A percentile compares a stretch with the other conserved stretches of the same genome.
These are phyloP conservation scores for Gonatopus flavifemur DNA, from an alignment of 1,140 invertebrate genomes.

Conservation along the genomic window DNA sequence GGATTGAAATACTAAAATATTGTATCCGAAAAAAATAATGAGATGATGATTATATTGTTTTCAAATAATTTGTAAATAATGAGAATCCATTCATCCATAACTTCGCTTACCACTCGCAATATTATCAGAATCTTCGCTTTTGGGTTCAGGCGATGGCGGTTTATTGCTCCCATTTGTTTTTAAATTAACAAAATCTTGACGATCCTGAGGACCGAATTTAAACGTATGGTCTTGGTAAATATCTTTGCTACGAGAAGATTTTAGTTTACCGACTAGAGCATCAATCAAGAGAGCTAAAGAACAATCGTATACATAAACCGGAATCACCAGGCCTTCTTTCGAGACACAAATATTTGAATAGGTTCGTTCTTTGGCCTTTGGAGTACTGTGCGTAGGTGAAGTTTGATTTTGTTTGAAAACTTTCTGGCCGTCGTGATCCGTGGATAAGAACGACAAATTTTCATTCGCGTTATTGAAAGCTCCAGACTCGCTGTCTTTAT, in stretches of 20 bases:
- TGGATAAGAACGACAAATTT: not conserved
- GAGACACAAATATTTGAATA: constrained; percentile 24
- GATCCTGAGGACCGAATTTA: constrained; percentile 43
- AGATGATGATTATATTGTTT: not conserved
- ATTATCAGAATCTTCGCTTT: constrained; percentile 57
- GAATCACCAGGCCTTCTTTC: constrained; percentile 56
- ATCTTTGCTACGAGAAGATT: constrained; percentile 52
- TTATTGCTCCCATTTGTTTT: constrained; percentile 50
- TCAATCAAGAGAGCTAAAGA: constrained; percentile 63
- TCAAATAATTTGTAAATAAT: not conserved
- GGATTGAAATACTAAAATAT: not conserved
- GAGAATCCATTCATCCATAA: not conserved
- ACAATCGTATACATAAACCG: constrained; percentile 74
- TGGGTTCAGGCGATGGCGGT: constrained; percentile 50
- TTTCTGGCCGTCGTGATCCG: constrained; percentile 24
- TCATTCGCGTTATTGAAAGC: constrained; percentile 18
- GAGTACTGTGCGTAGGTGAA: constrained; percentile 22
- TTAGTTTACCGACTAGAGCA: constrained; percentile 60
- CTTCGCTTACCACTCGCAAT: constrained; percentile 37
- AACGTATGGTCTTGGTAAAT: constrained; percentile 61
- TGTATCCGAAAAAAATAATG: too few relatives aligned
- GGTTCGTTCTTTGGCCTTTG: constrained; percentile 20
- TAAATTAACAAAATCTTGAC: constrained; percentile 50
- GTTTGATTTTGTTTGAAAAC: constrained; percentile 25
- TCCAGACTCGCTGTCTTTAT: constrained; percentile 17